phyloP scores from a whole-genome alignment of 2,113 vertebrate species.

The Ramphastos sulfuratus region DNA sequence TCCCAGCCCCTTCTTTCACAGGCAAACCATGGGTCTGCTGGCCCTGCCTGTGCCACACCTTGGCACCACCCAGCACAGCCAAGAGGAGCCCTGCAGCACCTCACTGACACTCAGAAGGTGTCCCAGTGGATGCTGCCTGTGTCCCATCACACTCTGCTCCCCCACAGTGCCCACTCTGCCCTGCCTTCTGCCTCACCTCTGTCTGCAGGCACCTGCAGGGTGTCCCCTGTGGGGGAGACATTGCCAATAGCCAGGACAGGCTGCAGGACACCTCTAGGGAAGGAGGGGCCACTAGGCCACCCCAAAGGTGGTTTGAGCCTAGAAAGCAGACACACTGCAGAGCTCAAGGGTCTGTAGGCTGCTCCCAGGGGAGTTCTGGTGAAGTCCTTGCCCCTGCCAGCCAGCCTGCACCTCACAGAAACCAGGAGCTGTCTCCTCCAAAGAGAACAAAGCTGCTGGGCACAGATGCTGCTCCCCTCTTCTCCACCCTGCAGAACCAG shows the following conservation, averaged over 20 bases:
- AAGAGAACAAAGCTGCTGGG: neutral
- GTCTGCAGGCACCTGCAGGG: neutral
- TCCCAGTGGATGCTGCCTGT: neutral
- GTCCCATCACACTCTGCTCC: neutral
- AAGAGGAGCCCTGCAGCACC: neutral
- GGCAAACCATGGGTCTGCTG: neutral
- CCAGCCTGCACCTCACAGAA: neutral
- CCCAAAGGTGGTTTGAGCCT: neutral
- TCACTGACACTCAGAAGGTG: neutral
- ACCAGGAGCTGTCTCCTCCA: neutral
- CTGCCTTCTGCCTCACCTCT: neutral
- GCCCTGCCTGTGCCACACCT: neutral
- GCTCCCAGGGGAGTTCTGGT: neutral
- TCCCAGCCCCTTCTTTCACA: neutral
- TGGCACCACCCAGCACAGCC: neutral
- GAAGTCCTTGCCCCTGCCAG: neutral
- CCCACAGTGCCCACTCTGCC: neutral
- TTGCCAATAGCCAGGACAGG: neutral
- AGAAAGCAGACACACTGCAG: neutral
- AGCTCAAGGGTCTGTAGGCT: neutral
- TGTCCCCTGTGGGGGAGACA: neutral
- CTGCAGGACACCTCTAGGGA: neutral
- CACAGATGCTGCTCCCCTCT: neutral
- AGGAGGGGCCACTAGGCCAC: neutral
- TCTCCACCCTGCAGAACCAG: neutral